Evolutionary conservation across 2,797 vertebrate genomes (phyloP), one percentile per base, ranked within the genome.

Genomic region (Lithobates pipiens): DNA sequence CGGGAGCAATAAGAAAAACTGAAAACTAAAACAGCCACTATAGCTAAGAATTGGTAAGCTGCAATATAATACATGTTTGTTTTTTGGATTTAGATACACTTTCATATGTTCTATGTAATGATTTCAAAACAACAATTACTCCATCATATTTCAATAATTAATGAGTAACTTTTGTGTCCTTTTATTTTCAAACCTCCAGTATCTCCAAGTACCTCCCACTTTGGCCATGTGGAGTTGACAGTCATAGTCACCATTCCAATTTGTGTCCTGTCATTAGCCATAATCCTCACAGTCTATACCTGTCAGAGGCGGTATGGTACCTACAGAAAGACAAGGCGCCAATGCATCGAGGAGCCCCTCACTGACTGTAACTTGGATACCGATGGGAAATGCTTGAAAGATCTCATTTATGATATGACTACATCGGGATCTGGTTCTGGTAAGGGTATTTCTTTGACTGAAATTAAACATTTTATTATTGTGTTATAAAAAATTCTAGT

Each of bases 371-470:
- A 90, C 89, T 91, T 97, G 50, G 93, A 93, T 86, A 93, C 92
- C 57, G 81, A 95, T 0, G 95, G 97, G 27, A 98, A 96, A 92
- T 96, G 96, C 25, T 96, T 99, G 57, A 96, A 94, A 93, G 98
- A 99, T 42, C 94, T 99, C 50, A 98, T 99, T 89, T 96, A 92
- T 0, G 97, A 99, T 89, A 96, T 98, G 95, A 98, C 96, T 0
- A 97, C 97, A n/a, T 99, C 98, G 0, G 98, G 98, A 18, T 99
- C 98, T 0, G 98, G 98, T 89, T 99, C 98, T 25, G 98, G 98
- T 99, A 92, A 2, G 94, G 89, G 54, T 18, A 46, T 32, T 42
- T 3, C 27, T 39, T 32, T n/a, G 11, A 50, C 11, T 50, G 2
- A 50, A 50, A 50, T 50, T 16, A 18, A 46, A 15, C 44, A 11